Conservation (phyloP, 2,888 invertebrate genomes). For the Trissoscelio sp. region DNA sequence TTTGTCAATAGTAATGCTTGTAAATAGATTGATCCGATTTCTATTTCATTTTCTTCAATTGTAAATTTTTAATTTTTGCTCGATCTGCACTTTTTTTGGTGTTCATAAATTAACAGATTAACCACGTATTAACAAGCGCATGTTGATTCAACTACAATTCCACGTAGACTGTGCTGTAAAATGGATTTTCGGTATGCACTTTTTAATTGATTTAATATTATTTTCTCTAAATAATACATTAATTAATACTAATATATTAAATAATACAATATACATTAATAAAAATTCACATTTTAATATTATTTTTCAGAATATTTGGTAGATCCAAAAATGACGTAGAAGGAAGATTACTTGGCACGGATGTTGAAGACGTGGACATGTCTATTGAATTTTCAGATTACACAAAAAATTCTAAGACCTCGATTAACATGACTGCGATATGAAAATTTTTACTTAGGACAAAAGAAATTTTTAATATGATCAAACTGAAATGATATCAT, state of each 20-base stretch:
- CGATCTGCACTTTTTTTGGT: constrained; percentile 29
- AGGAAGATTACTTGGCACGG: constrained; percentile 81
- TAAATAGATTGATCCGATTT: background rate
- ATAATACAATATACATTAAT: background rate
- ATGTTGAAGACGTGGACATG: constrained; percentile 81
- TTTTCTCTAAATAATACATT: too few species aligned
- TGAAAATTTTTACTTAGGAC: too few species aligned
- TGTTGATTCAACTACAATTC: constrained; percentile 31
- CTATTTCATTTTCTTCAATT: background rate
- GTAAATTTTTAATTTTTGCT: constrained; percentile 4
- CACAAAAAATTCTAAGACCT: constrained; percentile 73
- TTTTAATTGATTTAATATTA: constrained; percentile 13
- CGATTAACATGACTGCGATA: constrained; percentile 69
- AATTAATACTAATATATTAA: too few species aligned
- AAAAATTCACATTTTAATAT: too few species aligned
- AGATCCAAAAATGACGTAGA: constrained; percentile 82
- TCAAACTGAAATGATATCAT: too few species aligned
- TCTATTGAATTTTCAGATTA: constrained; percentile 78
- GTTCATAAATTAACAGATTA: constrained; percentile 13
- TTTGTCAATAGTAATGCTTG: background rate
- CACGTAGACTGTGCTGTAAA: constrained; percentile 49
- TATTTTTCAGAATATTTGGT: constrained; percentile 81
- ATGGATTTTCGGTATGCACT: constrained; percentile 58
- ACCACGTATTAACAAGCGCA: constrained; percentile 36
- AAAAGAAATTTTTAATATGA: too few species aligned